Conservation (phyloP, 2,113 vertebrate genomes). For the Fulica atra region DNA sequence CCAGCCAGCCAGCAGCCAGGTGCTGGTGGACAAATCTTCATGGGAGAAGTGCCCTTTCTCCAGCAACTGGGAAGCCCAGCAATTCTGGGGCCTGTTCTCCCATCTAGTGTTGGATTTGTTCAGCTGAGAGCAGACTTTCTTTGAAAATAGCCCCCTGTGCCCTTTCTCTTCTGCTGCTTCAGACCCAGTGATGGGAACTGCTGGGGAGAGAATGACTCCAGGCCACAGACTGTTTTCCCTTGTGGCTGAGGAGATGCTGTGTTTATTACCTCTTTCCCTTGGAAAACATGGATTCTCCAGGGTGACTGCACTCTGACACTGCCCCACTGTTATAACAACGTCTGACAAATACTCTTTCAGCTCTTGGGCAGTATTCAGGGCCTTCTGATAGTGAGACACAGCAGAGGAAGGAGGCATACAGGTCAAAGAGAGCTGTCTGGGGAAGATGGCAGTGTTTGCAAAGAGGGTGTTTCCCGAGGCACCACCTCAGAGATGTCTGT, state of each 20-base stretch:
- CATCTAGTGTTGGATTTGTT: not conserved
- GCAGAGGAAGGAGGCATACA: not conserved
- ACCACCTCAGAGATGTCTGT: not conserved
- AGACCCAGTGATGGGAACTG: not conserved
- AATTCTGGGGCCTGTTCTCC: not conserved
- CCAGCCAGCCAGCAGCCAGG: not conserved
- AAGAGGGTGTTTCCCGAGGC: not conserved
- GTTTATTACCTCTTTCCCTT: constrained; percentile 14
- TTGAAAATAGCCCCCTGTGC: not conserved
- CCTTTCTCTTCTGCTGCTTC: not conserved
- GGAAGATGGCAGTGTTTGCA: not conserved
- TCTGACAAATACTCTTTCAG: not conserved
- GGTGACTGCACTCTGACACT: not conserved
- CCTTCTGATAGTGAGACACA: not conserved
- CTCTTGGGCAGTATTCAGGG: not conserved
- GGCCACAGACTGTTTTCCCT: not conserved
- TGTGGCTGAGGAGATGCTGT: not conserved
- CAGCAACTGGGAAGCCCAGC: not conserved
- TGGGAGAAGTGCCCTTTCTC: not conserved
- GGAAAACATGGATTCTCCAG: not conserved
- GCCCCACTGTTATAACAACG: not conserved
- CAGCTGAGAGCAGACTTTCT: not conserved
- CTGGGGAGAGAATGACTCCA: not conserved
- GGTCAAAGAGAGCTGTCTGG: not conserved
- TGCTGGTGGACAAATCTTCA: not conserved